These are phyloP conservation scores for Neodiprion virginianus DNA, from an alignment of 1,140 invertebrate species.

Conservation along the genomic window DNA sequence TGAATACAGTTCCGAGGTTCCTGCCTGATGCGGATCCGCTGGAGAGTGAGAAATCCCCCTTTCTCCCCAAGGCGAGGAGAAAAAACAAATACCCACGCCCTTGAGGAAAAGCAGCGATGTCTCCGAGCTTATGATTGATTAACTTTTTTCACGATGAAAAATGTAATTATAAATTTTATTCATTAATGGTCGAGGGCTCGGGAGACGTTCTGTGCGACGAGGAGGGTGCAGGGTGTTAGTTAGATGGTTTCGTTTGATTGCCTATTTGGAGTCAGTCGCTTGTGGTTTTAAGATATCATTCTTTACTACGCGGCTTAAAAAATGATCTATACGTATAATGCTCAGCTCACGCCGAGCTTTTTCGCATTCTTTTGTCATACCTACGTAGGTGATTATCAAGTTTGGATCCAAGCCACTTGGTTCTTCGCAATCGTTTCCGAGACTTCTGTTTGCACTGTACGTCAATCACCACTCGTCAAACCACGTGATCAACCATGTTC, in stretches of 20 bases:
- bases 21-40: no score
- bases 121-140: conserved; percentile 57
- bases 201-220: background rate
- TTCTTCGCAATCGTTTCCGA: no score
- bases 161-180: conserved; percentile 65
- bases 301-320: conserved; percentile 37
- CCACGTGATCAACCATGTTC: no score
- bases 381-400: background rate
- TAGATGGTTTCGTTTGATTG: conserved; percentile 50
- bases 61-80: no score
- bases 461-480: no score
- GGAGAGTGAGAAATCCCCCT: no score
- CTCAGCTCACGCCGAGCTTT: background rate
- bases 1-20: no score
- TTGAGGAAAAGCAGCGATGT: background rate
- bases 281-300: conserved; percentile 61
- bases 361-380: background rate
- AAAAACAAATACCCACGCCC: background rate
- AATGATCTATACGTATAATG: conserved; percentile 56
- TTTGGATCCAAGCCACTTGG: no score
- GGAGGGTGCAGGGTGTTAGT: conserved; percentile 19
- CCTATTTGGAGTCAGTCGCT: conserved; percentile 55
- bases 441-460: no score
- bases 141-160: conserved; percentile 58
- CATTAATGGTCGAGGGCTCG: conserved; percentile 44